phyloP scores from a whole-genome alignment of 2,888 invertebrate genomes.

The Limnephilus auricula region DNA sequence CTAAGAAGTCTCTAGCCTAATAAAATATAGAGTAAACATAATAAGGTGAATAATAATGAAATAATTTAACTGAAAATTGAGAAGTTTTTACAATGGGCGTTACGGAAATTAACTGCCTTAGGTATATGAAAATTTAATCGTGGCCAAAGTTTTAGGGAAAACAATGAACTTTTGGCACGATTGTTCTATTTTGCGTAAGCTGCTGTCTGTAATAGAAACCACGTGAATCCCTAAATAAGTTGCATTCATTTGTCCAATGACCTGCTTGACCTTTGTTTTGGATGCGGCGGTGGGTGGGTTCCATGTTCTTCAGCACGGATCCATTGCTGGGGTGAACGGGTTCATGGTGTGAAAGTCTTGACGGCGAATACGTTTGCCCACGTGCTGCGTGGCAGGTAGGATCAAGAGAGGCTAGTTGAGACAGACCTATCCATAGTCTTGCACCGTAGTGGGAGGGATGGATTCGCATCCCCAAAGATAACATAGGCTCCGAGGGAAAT shows the following conservation, averaged over 20 bases:
- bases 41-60: not conserved
- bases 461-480: too few species aligned
- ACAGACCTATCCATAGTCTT: too few species aligned
- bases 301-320: too few species aligned
- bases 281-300: too few species aligned
- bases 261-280: too few species aligned
- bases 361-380: too few species aligned
- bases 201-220: not conserved
- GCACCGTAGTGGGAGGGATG: too few species aligned
- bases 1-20: not conserved
- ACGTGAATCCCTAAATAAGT: not conserved
- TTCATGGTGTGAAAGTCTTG: too few species aligned
- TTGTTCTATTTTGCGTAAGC: not conserved
- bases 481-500: too few species aligned
- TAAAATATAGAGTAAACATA: not conserved
- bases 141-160: not conserved
- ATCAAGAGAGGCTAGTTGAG: too few species aligned
- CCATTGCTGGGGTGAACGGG: too few species aligned
- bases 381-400: too few species aligned
- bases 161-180: not conserved
- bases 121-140: not conserved
- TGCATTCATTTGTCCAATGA: not conserved
- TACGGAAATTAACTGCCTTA: not conserved
- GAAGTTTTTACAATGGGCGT: not conserved
- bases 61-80: not conserved